Percentiles rank a stretch among this genome's conserved stretches.
Evolutionary conservation across 2,888 invertebrate species (phyloP).

Genomic region (Drosophila mimetica): DNA sequence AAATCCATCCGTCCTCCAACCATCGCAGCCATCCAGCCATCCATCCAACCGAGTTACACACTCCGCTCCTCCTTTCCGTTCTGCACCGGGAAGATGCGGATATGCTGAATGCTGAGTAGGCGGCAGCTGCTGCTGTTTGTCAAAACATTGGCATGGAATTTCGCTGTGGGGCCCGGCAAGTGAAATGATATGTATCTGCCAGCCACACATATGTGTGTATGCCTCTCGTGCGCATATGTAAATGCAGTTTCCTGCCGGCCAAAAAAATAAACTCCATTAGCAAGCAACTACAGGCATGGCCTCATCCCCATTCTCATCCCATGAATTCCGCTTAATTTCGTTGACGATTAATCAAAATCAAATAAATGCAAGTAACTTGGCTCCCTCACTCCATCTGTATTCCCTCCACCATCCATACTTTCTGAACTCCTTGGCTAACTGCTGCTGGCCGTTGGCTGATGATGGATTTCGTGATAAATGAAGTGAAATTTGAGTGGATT

Average conservation of each 20-base stretch:
- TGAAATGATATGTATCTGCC: constrained; percentile 62
- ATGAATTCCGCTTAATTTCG: constrained; percentile 58
- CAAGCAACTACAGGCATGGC: constrained; percentile 37
- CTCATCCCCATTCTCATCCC: constrained; percentile 16
- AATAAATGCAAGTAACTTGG: constrained; percentile 49
- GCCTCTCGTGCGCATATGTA: constrained; percentile 21
- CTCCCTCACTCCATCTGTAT: not conserved
- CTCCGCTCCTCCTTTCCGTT: constrained; percentile 6
- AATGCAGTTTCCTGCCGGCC: constrained; percentile 41
- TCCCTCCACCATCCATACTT: not conserved
- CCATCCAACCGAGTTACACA: constrained; percentile 15
- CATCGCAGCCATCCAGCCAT: not conserved
- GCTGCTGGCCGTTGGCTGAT: constrained; percentile 35
- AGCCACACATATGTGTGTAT: constrained; percentile 42
- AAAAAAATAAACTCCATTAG: constrained; percentile 35
- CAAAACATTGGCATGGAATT: constrained; percentile 51
- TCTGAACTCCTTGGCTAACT: constrained; percentile 21
- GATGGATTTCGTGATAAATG: constrained; percentile 63
- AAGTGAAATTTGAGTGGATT: constrained; percentile 61
- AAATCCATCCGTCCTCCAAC: not conserved
- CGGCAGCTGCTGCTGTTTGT: constrained; percentile 55
- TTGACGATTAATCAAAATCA: constrained; percentile 71
- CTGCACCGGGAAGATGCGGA: constrained; percentile 34
- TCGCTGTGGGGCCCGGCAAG: constrained; percentile 42
- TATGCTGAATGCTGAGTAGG: constrained; percentile 50